Base-by-base conservation (phyloP, 2,113 vertebrate species). In the Pelobates fuscus region DNA sequence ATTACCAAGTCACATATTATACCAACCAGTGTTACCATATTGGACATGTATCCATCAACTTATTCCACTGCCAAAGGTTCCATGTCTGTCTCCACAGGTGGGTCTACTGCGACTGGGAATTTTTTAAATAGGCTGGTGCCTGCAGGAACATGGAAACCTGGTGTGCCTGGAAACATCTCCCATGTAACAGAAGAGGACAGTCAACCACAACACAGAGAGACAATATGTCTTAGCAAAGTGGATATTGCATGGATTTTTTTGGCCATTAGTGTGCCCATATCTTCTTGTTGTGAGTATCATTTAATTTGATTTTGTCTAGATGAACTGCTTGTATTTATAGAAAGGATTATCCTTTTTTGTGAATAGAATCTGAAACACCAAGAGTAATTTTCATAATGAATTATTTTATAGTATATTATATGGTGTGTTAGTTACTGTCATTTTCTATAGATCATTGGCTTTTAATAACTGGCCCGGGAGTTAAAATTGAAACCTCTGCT, bases 231-330 rank as follows among this genome's bases (percentile, higher is more conserved):
- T 78, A 94, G 93, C 90, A 94, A 92, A 90, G 92, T 98, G 93
- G 95, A 98, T 83, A 93, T 99, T 54, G 92, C 93, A 81, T 99
- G 97, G 97, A 95, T 98, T 76, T 92, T 98, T 81, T 81, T 99
- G 82, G 95, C 95, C 69, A 95, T 98, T 91, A 96, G 95, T 0
- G 95, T 98, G 78, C 93, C 94, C 55, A 94, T 98, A 84, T 96
- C 96, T 46, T 95, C 95, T 1, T 98, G 96, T 84, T 99, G 97
- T 99, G 86, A 99, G 97, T 93, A 77, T 52, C 43, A 44, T 30
- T 41, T 58, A 41, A 1, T 69, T 3, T 29, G 8, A 54, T 30
- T 7, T 41, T 41, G 7, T 2, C 7, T 41, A 41, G 7, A 41
- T 41, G 14, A 41, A n/a, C n/a, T n/a, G n/a, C n/a, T n/a, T n/a